These are phyloP conservation scores for Gila orcuttii DNA, from an alignment of 2,113 vertebrate genomes.

Conservation along the genomic window DNA sequence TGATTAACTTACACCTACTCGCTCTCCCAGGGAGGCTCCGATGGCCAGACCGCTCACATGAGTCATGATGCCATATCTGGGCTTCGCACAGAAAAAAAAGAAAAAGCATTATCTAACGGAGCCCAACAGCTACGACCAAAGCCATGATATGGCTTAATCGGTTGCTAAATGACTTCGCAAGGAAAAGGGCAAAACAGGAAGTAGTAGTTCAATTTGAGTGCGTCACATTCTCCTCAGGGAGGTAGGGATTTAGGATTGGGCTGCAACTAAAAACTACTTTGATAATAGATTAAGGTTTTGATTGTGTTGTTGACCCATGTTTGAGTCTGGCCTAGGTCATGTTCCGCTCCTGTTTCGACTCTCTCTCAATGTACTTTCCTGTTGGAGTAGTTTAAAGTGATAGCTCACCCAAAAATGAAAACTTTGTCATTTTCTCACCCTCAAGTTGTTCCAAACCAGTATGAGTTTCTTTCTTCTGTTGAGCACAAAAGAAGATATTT, in stretches of 20 bases:
- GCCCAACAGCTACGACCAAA: slow-evolving; percentile 50
- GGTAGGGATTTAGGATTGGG: not conserved
- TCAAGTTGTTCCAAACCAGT: too few species aligned
- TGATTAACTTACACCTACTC: slow-evolving; percentile 78
- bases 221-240: not conserved
- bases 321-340: not conserved
- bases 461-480: too few species aligned
- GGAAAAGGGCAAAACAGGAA: not conserved
- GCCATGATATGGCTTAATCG: slow-evolving; percentile 51
- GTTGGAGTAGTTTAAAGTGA: not conserved
- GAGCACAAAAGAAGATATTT: too few species aligned
- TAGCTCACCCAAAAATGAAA: too few species aligned
- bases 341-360: not conserved
- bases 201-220: slow-evolving; percentile 53
- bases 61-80: slow-evolving; percentile 67
- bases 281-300: not conserved
- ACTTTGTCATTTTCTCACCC: too few species aligned
- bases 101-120: slow-evolving; percentile 51
- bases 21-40: slow-evolving; percentile 64
- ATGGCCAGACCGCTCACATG: slow-evolving; percentile 64
- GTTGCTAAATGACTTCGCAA: slow-evolving; percentile 52
- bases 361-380: not conserved
- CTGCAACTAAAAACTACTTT: slow-evolving; percentile 2
- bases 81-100: slow-evolving; percentile 18
- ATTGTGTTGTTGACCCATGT: not conserved